Evolutionary conservation across 2,113 vertebrate species (phyloP), one percentile per base, ranked within the genome.

Genomic region (Heterochromis multidens): DNA sequence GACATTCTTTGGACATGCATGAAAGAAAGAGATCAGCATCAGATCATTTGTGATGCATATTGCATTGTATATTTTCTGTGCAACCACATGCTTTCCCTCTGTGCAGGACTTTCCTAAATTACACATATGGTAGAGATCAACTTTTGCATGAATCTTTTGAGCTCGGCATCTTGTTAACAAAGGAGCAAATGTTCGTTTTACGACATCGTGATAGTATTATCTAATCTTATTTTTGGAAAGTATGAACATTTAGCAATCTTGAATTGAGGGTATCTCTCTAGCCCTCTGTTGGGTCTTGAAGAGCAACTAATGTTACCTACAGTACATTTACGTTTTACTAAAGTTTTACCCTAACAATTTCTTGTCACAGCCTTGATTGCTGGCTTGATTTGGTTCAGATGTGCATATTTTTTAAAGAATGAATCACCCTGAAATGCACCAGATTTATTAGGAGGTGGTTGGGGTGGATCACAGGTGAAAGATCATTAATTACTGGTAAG

Each of bases 1-100:
- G 78, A 86, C 77, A 60, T 60, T 88, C 37, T 89, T 74, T 85
- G 81, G 83, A 87, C 23, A n/a, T 33, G 25, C 31, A 81, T 65
- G 37, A 85, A 85, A 85, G 85, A 78, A 60, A 70, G 21, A 29
- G 31, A 82, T 33, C 82, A 14, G 76, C 59, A 29, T 79, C 43
- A 84, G 74, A 80, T 87, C 56, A 31, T 84, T 81, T 82, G 25
- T 83, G 80, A 79, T 85, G 54, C 67, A 82, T 88, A 2, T 54
- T 74, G 46, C 19, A 7, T 31, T 80, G n/a, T 79, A 70, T 54
- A 46, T 83, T 60, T 77, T 33, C 49, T 82, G 52, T 80, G 40
- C 10, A 82, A 61, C 56, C 76, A 43, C 40, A 31, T 84, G 37
- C 3, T 58, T 63, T 79, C 61, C 8, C 46, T 59, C 21, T 83